Evolutionary conservation across 2,888 invertebrate genomes (phyloP), one percentile per base, ranked within the genome.

Genomic region (Elysia crispata): DNA sequence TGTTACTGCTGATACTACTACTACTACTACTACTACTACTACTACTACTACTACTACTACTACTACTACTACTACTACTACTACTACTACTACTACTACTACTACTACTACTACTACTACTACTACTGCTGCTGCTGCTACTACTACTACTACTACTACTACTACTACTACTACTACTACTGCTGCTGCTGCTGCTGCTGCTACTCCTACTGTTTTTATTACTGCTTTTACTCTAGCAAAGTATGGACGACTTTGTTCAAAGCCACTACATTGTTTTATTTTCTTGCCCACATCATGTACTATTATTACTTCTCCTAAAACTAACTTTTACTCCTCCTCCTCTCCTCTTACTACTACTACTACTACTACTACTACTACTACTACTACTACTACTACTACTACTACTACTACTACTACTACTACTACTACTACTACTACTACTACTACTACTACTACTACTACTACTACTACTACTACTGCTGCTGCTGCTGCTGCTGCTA

Each of bases 21-120:
- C 64, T 64, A 64, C 64, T 64, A 64, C 64, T 64, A 64, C 64
- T 64, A 64, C 64, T 64, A 64, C 23, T 64, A 64, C 64, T 64
- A 64, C 64, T 64, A 64, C 64, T 64, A 64, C 64, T 64, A 64
- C 64, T 64, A 64, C 25, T 64, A 64, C 64, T 64, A 64, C 64
- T 64, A 64, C 64, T 64, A 64, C 64, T 64, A 64, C 64, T 64
- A 64, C 64, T 64, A 64, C 64, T 64, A 64, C 64, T 64, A 64
- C 64, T 64, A 64, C 64, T 64, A 64, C 64, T 64, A 64, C 64
- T 64, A 64, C 64, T 64, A 64, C 64, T 64, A 64, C 64, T 64
- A 64, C 25, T 64, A 64, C 25, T 64, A 64, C 25, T 64, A 64
- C 25, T 64, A 64, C 25, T 64, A 18, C 25, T 64, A 64, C 25